A percentile compares a stretch with the other conserved stretches of the same genome.
phyloP scores from a whole-genome alignment of 2,113 vertebrate genomes.

The Sorex fumeus region DNA sequence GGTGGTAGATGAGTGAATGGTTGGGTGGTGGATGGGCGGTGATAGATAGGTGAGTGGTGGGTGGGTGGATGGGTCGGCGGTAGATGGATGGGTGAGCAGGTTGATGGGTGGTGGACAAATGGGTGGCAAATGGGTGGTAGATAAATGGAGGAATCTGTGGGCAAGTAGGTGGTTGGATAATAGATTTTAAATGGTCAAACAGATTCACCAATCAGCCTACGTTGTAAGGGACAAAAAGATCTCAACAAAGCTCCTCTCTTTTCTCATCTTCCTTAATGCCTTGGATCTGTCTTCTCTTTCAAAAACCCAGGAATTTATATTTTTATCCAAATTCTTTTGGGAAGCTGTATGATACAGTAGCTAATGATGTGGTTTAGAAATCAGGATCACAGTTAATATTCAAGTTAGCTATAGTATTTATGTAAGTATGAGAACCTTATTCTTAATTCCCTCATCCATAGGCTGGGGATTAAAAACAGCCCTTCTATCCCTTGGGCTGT shows the following conservation, averaged over 20 bases:
- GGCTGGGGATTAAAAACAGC: slow-evolving; percentile 1
- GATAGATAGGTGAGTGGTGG: not conserved
- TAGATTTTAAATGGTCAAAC: not conserved
- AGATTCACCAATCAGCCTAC: not conserved
- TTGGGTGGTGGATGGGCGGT: not conserved
- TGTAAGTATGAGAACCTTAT: not conserved
- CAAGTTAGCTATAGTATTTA: not conserved
- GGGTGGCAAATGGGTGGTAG: not conserved
- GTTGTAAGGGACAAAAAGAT: not conserved
- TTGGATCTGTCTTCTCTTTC: not conserved
- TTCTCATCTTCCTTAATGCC: not conserved
- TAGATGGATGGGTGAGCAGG: too few relatives aligned
- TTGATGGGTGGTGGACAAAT: not conserved
- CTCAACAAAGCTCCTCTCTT: not conserved
- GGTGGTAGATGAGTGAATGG: not conserved
- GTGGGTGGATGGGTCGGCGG: not conserved
- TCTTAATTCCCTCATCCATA: slow-evolving; percentile 7
- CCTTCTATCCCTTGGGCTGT: not conserved
- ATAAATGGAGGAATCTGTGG: not conserved
- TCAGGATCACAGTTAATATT: not conserved
- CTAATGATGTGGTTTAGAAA: not conserved
- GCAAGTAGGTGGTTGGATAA: not conserved
- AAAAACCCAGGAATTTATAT: not conserved
- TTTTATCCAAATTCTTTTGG: not conserved
- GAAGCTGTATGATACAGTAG: not conserved